phyloP scores from a whole-genome alignment of 2,113 vertebrate species.

The Pelecanus crispus region DNA sequence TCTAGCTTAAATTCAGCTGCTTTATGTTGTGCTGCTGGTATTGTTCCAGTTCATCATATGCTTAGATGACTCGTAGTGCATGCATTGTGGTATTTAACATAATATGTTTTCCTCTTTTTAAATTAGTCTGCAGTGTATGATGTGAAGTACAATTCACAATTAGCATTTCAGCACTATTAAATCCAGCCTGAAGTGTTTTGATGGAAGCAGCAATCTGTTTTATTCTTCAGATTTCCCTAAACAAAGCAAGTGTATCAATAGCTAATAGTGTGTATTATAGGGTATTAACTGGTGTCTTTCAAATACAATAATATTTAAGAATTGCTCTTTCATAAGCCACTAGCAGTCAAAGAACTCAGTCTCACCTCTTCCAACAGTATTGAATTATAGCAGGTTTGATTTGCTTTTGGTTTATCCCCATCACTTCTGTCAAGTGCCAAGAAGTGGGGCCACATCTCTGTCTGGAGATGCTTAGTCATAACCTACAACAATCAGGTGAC shows the following conservation, averaged over 20 bases:
- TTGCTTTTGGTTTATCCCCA: not conserved
- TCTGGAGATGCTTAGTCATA: not conserved
- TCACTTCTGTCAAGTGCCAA: not conserved
- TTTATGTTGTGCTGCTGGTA: slow-evolving; percentile 40
- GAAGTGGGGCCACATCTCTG: not conserved
- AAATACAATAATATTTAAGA: not conserved
- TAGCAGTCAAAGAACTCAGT: not conserved
- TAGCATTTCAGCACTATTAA: slow-evolving; percentile 54
- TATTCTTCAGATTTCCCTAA: slow-evolving; percentile 31
- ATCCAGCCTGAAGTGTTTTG: slow-evolving; percentile 50
- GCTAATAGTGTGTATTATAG: not conserved
- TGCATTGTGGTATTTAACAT: slow-evolving; percentile 47
- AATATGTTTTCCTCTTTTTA: slow-evolving; percentile 35
- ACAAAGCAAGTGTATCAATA: slow-evolving; percentile 32
- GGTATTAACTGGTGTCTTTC: slow-evolving; percentile 14
- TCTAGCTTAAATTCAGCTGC: slow-evolving; percentile 62
- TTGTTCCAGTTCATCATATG: slow-evolving; percentile 54
- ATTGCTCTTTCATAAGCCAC: not conserved
- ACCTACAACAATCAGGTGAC: not conserved
- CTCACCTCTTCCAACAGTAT: not conserved
- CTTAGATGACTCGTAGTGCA: slow-evolving; percentile 58
- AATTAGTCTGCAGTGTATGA: slow-evolving; percentile 46
- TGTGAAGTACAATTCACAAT: slow-evolving; percentile 49
- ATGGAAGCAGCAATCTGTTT: slow-evolving; percentile 45
- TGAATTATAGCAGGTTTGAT: not conserved